Percentiles rank a stretch among this genome's conserved stretches.
Evolutionary conservation across 2,113 vertebrate species (phyloP).

Genomic region (Cervus canadensis): DNA sequence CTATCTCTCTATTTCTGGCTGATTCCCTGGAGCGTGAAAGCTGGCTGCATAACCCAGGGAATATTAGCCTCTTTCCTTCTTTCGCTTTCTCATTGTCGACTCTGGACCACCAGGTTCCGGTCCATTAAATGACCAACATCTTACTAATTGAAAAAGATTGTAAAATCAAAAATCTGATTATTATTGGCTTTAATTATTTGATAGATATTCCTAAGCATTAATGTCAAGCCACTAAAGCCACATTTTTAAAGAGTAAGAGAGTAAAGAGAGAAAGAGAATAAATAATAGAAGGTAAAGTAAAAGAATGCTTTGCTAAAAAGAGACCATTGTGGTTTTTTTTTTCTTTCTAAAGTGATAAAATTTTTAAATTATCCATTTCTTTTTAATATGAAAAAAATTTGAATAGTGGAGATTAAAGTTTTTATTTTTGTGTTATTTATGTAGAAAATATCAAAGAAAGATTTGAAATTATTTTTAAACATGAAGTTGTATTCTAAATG

Average conservation of each 20-base stretch:
- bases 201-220: background rate
- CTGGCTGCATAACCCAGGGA: no score
- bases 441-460: background rate
- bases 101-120: no score
- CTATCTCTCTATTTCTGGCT: no score
- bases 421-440: background rate
- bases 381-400: background rate
- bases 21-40: no score
- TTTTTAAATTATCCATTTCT: conserved; percentile 31
- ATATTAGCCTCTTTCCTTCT: no score
- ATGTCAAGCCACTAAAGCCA: background rate
- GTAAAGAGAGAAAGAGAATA: background rate
- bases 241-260: background rate
- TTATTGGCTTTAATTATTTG: background rate
- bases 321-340: conserved; percentile 7
- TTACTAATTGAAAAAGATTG: background rate
- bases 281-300: background rate
- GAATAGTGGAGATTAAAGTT: background rate
- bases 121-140: background rate
- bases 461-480: background rate
- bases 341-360: background rate
- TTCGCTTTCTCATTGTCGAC: no score
- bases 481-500: background rate
- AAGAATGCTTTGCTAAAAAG: background rate
- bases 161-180: background rate